Evolutionary conservation across 2,113 vertebrate species (phyloP), one percentile per base, ranked within the genome.

Genomic region (Sylvia atricapilla): DNA sequence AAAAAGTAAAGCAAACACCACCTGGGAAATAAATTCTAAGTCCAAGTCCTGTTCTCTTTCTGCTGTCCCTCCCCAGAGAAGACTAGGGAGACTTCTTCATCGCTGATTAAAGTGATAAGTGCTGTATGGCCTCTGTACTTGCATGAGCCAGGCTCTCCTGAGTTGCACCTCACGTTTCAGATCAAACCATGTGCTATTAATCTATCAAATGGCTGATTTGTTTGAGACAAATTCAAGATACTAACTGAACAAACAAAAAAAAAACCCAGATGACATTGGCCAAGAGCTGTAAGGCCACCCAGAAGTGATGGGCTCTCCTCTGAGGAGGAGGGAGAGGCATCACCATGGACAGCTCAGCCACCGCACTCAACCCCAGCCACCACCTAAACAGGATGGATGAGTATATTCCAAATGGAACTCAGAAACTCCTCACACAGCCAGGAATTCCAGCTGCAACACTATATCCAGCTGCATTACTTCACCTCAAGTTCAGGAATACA

Each of bases 321-420:
- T 1, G 23, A 63, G 35, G 52, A 77, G 30, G 27, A 87, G n/a
- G 52, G 8, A 68, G 37, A 63, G 46, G 44, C 69, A 86, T 24
- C 94, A 96, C 95, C 95, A 96, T 91, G 95, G 95, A 97, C 95
- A 96, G 96, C 94, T 97, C 97, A 96, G 15, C 21, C 50, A 81
- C 35, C 13, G 2, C 2, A 8, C 24, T 67, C 60, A 72, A 33
- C 68, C 11, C 0, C 33, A 75, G 56, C 47, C 60, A 87, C 52
- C 58, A 28, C 12, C 5, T 23, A 80, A 90, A 93, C 80, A 86
- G 84, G 66, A 85, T 41, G 64, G 83, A 64, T 15, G 41, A 85
- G 53, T 10, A 4, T 10, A 17, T 62, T 33, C 84, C 87, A 23
- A 63, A 62, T 4, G 37, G 67, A 77, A 58, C 41, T 64, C 81